These are phyloP conservation scores for Tamandua tetradactyla DNA, from an alignment of 2,797 vertebrate species.

Conservation along the genomic window DNA sequence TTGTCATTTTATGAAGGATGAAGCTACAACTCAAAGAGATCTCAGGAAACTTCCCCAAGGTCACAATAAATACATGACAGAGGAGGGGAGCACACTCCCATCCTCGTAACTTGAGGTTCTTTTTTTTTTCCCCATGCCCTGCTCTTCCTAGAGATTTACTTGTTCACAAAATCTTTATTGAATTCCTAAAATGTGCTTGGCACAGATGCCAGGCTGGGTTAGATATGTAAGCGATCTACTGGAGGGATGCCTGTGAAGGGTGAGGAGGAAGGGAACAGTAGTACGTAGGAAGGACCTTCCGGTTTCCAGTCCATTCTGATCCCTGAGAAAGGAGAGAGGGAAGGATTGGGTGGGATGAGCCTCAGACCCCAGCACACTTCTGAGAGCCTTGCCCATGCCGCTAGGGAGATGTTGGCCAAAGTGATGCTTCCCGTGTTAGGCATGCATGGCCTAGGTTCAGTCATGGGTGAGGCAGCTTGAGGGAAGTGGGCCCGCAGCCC, in stretches of 20 bases:
- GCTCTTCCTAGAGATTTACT: not conserved
- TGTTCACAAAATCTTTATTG: not conserved
- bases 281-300: too few species aligned
- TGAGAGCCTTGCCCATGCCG: not conserved
- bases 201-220: not conserved
- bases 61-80: rapidly evolving
- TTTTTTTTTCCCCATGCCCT: not conserved
- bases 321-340: not conserved
- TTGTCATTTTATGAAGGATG: not conserved
- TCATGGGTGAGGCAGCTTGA: not conserved
- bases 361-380: not conserved
- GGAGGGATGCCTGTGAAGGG: too few species aligned
- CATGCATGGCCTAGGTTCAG: not conserved
- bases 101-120: not conserved
- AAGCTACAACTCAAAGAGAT: not conserved
- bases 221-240: not conserved
- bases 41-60: not conserved
- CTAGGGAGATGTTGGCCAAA: not conserved
- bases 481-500: too few species aligned
- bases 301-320: rapidly evolving
- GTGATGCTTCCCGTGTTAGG: not conserved
- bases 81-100: not conserved
- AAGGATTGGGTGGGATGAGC: too few species aligned
- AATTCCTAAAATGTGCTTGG: not conserved
- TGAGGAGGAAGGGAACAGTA: rapidly evolving